These are phyloP conservation scores for Carcina quercana DNA, from an alignment of 2,888 invertebrate genomes.

Conservation along the genomic window DNA sequence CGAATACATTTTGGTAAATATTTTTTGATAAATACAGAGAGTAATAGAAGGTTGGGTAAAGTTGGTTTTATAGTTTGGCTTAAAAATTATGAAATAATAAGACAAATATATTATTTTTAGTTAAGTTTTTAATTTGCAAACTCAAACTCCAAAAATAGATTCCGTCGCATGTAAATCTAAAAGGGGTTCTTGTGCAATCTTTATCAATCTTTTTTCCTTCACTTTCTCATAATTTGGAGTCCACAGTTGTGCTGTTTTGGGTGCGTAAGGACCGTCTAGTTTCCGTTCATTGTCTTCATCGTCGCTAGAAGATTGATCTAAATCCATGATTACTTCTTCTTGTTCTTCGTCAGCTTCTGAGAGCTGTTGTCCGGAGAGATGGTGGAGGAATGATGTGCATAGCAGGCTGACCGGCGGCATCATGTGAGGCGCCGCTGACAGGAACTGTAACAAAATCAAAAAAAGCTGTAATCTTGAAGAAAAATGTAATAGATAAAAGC, in stretches of 20 bases:
- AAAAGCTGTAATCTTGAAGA: too few species aligned
- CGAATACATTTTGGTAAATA: too few species aligned
- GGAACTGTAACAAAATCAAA: constrained; percentile 43
- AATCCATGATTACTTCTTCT: constrained; percentile 29
- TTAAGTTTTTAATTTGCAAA: constrained; percentile 14
- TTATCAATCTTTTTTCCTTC: constrained; percentile 58
- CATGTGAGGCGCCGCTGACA: constrained; percentile 61
- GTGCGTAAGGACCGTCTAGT: constrained; percentile 27
- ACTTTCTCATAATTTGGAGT: constrained; percentile 56
- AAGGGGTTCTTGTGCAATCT: constrained; percentile 46
- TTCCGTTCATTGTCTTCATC: constrained; percentile 35
- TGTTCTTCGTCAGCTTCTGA: constrained; percentile 24
- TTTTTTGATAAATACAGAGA: too few species aligned
- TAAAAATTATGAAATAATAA: too few species aligned
- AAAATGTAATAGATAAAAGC: too few species aligned
- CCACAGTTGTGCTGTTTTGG: constrained; percentile 47
- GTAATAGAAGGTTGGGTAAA: too few species aligned
- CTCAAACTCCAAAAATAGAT: constrained; percentile 39
- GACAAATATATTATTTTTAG: background rate
- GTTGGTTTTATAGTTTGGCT: too few species aligned
- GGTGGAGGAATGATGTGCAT: constrained; percentile 55
- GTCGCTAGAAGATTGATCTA: constrained; percentile 41
- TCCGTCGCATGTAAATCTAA: constrained; percentile 41
- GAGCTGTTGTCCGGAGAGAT: constrained; percentile 46
- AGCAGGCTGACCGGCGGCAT: constrained; percentile 56